Evolutionary conservation across 2,113 vertebrate genomes (phyloP).

Genomic region (Archocentrus centrarchus): DNA sequence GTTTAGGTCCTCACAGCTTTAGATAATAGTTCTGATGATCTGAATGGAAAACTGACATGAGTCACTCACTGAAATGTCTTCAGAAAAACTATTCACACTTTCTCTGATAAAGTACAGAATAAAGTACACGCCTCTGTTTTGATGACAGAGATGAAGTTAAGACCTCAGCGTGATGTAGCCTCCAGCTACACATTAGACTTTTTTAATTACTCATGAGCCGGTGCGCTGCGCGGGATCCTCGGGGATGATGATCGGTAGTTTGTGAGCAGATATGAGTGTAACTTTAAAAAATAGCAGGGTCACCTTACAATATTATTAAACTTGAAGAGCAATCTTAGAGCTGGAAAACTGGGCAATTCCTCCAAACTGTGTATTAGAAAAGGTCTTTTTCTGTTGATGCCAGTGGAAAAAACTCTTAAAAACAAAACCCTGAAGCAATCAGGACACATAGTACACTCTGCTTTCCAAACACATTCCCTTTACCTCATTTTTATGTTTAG

Average conservation of each 20-base stretch:
- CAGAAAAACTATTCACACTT: neutral
- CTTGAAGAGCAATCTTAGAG: neutral
- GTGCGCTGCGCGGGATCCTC: constrained; percentile 17
- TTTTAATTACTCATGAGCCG: constrained; percentile 51
- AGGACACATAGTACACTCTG: neutral
- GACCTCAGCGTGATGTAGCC: constrained; percentile 2
- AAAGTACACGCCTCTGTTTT: neutral
- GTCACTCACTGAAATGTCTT: neutral
- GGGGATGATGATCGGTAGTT: neutral
- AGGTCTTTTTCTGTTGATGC: neutral
- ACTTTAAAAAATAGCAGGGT: neutral
- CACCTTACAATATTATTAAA: constrained; percentile 9
- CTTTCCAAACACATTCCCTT: neutral
- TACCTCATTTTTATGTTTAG: neutral
- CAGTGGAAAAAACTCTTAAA: neutral
- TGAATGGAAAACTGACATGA: neutral
- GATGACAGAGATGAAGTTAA: constrained; percentile 15
- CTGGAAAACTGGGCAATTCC: neutral
- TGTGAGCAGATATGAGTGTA: neutral
- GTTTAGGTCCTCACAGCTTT: neutral
- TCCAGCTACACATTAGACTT: constrained; percentile 21
- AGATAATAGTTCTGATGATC: neutral
- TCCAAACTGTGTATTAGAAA: too few species aligned
- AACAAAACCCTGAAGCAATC: neutral
- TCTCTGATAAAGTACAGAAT: neutral